Evolutionary conservation across 2,113 vertebrate genomes (phyloP).

Genomic region (Saimiri boliviensis): DNA sequence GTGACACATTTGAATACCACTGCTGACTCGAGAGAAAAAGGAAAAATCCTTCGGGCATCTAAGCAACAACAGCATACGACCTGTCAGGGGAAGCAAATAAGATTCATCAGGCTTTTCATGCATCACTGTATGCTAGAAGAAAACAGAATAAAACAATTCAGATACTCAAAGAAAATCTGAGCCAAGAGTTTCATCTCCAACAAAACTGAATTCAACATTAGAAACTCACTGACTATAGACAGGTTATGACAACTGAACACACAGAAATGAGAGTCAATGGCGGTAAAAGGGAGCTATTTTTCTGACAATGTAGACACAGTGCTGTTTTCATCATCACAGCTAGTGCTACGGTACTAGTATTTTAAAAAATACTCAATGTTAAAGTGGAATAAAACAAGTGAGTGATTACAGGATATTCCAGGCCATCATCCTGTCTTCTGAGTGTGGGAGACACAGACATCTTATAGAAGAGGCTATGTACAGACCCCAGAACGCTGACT

Average conservation of each 20-base stretch:
- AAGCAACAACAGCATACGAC: neutral
- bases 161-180: neutral
- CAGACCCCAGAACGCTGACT: neutral
- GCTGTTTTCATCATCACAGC: neutral
- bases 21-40: neutral
- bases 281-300: too few species aligned
- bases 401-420: neutral
- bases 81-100: neutral
- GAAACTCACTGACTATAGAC: neutral
- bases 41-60: neutral
- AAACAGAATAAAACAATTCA: neutral
- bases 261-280: neutral
- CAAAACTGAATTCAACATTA: neutral
- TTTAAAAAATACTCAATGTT: fast-evolving
- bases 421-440: neutral
- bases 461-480: fast-evolving
- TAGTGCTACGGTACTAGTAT: fast-evolving
- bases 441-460: neutral
- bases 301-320: neutral
- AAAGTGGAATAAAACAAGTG: too few species aligned
- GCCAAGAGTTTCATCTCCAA: neutral
- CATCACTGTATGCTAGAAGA: neutral
- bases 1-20: too few species aligned
- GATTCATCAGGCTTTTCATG: neutral
- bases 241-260: too few species aligned